A percentile compares a stretch with the other conserved stretches of the same genome.
These are phyloP conservation scores for Deilephila elpenor DNA, from an alignment of 2,888 invertebrate genomes.

Conservation along the genomic window DNA sequence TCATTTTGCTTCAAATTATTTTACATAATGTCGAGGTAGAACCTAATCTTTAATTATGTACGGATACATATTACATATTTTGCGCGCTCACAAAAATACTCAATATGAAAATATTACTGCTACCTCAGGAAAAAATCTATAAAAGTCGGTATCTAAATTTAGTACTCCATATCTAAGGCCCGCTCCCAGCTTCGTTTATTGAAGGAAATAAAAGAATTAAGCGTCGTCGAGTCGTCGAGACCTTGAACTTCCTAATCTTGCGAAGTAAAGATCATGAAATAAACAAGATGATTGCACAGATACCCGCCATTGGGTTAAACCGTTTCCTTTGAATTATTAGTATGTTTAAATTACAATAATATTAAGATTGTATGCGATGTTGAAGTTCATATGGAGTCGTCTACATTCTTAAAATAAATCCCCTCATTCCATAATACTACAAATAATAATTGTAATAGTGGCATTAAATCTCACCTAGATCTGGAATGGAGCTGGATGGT, in stretches of 20 bases:
- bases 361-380: neutral
- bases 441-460: constrained; percentile 6
- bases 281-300: constrained; percentile 3
- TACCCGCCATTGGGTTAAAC: neutral
- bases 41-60: constrained; percentile 26
- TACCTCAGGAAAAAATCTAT: neutral
- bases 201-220: constrained; percentile 18
- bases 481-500: constrained; percentile 94
- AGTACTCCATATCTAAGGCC: neutral
- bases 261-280: constrained; percentile 17
- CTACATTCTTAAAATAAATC: too few species aligned
- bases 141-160: neutral
- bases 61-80: neutral
- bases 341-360: neutral
- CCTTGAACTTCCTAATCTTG: constrained; percentile 23
- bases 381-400: neutral
- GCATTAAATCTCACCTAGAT: constrained; percentile 88
- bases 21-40: constrained; percentile 26
- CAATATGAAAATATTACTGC: neutral
- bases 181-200: neutral
- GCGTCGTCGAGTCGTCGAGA: neutral
- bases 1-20: constrained; percentile 36
- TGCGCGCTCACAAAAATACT: neutral
- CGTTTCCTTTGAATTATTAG: neutral
- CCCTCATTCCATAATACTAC: neutral